A percentile compares a stretch with the other conserved stretches of the same genome.
These are phyloP conservation scores for Sminthurinus aureus DNA, from an alignment of 2,888 invertebrate genomes.

Conservation along the genomic window DNA sequence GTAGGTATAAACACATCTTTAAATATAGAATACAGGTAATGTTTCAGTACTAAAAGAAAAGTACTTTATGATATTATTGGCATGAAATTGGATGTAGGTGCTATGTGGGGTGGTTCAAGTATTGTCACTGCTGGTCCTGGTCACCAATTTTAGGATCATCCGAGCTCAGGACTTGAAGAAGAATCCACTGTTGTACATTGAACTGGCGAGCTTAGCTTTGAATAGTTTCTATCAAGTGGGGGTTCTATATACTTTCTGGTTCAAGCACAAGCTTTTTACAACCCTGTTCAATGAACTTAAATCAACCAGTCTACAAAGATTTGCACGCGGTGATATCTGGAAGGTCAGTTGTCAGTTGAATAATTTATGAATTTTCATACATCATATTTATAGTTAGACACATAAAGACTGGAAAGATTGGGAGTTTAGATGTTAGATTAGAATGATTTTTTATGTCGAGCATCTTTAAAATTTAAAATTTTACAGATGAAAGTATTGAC, in stretches of 20 bases:
- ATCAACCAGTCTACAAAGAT: not conserved
- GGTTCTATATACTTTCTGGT: slow-evolving; percentile 34
- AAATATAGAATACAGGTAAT: not conserved
- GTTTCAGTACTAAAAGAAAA: not conserved
- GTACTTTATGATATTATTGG: not conserved
- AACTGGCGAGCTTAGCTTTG: slow-evolving; percentile 29
- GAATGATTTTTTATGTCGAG: not conserved
- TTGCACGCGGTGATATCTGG: slow-evolving; percentile 7
- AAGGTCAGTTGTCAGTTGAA: slow-evolving; percentile 1
- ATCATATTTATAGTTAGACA: too few relatives aligned
- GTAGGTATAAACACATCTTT: slow-evolving; percentile 4
- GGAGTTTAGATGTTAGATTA: too few relatives aligned
- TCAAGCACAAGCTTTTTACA: slow-evolving; percentile 20
- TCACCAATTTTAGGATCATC: slow-evolving; percentile 30
- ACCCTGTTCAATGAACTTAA: slow-evolving; percentile 11
- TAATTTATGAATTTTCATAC: not conserved
- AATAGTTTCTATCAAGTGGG: slow-evolving; percentile 13
- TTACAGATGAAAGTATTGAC: slow-evolving; percentile 19
- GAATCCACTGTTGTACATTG: slow-evolving; percentile 36
- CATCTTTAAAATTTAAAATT: not conserved
- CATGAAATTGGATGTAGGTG: slow-evolving; percentile 18
- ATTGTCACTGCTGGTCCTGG: slow-evolving; percentile 8
- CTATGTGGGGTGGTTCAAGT: slow-evolving; percentile 23
- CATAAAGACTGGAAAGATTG: too few relatives aligned
- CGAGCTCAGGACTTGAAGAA: slow-evolving; percentile 28